Evolutionary conservation across 1,140 invertebrate species (phyloP), one percentile per base, ranked within the genome.

Genomic region (Contarinia nasturtii): DNA sequence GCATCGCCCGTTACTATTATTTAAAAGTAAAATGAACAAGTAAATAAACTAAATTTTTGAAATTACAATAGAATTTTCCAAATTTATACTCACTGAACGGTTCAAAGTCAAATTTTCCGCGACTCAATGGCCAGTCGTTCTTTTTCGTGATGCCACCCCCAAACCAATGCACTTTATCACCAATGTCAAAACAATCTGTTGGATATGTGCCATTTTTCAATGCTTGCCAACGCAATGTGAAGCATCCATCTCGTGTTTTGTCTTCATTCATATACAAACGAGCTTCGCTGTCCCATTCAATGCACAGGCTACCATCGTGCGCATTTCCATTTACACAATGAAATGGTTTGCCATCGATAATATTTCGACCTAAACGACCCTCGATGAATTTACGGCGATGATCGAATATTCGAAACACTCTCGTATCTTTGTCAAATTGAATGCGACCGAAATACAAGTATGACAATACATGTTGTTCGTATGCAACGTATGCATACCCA

Each of bases 131-230:
- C 79, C 86, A 90, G 0, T 79, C 75, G 54, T 82, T 74, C 46
- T 77, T 77, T 18, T 73, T 65, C 2, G 80, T 79, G 49, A 86
- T 79, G 0, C 86, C 86, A 1, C 82, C 85, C 0, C 86, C 86
- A 52, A 83, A 87, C 84, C 83, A 86, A 49, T 82, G 70, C 0
- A 75, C 75, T 17, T 73, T 70, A 2, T 66, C 61, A 2, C 71
- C 71, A 70, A 82, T 75, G 52, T 85, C 81, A 57, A 84, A 89
- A 61, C 87, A 92, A 56, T 92, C 88, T 7, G 75, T 81, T 1
- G 84, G 80, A 49, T 72, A 61, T 36, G 80, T 67, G 17, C 72
- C 63, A 14, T 73, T 58, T 17, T 64, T 65, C 1, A 85, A 61
- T 19, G 82, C 77, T 55, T 84, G 71, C 87, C 87, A 92, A n/a